These are phyloP conservation scores for Ispidina lecontei DNA, from an alignment of 2,797 vertebrate species.

Conservation along the genomic window DNA sequence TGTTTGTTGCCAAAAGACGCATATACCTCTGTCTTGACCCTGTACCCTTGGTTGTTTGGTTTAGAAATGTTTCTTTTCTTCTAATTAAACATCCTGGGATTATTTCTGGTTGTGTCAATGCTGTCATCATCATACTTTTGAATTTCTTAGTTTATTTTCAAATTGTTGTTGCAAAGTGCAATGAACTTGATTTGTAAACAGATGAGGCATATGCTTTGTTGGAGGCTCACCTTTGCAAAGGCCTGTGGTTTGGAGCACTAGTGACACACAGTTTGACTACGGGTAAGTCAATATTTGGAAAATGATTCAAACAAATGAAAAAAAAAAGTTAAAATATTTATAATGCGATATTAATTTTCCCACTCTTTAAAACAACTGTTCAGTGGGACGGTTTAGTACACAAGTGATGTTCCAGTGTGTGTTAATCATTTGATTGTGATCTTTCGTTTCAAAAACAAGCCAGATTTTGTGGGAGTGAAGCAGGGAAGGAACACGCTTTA, in stretches of 20 bases:
- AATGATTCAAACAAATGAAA: neutral
- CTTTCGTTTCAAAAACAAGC: neutral
- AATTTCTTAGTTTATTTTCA: slow-evolving; percentile 19
- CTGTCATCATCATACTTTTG: neutral
- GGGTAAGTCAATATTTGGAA: neutral
- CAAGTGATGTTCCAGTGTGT: neutral
- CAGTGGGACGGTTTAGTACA: neutral
- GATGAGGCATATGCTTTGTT: neutral
- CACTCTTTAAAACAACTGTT: neutral
- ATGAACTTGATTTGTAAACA: neutral
- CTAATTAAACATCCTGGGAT: neutral
- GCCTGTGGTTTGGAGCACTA: neutral
- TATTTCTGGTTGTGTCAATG: neutral
- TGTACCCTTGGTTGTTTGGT: neutral
- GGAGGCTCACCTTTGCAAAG: neutral
- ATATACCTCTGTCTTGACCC: neutral
- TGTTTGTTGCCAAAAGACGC: neutral
- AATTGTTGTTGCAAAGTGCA: neutral
- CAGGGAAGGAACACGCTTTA: neutral
- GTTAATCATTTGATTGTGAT: neutral
- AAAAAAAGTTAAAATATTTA: neutral
- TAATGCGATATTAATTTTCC: neutral
- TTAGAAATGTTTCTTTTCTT: slow-evolving; percentile 34
- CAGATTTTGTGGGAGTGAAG: neutral
- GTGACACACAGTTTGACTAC: neutral